Percentiles rank a stretch among this genome's conserved stretches.
phyloP scores from a whole-genome alignment of 2,113 vertebrate genomes.

The Merops nubicus region DNA sequence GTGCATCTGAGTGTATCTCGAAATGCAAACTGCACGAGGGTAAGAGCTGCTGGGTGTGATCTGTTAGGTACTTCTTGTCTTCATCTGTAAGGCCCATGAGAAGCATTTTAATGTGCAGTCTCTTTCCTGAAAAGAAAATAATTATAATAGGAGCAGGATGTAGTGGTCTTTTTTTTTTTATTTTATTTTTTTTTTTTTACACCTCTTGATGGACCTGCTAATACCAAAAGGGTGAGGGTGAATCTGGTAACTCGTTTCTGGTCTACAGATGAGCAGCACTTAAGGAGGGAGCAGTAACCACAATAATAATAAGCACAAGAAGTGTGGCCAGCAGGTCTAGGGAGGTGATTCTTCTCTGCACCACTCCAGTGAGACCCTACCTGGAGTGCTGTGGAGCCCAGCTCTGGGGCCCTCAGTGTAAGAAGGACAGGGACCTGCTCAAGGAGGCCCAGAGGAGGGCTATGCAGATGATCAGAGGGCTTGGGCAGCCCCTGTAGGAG shows the following conservation, averaged over 20 bases:
- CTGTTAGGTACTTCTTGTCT: rapidly evolving
- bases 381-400: background rate
- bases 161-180: too few species aligned
- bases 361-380: background rate
- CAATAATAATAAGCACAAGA: background rate
- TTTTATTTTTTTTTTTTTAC: too few species aligned
- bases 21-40: background rate
- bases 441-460: background rate
- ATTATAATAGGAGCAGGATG: background rate
- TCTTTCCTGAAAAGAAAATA: background rate
- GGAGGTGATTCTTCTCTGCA: background rate
- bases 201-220: background rate
- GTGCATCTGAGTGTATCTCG: rapidly evolving
- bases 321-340: background rate
- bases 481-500: background rate
- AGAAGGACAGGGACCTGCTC: background rate
- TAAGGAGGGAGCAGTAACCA: background rate
- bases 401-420: background rate
- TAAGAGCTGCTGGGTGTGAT: background rate
- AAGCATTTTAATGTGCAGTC: background rate
- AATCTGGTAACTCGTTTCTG: background rate
- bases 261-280: background rate
- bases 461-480: background rate
- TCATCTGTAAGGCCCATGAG: background rate
- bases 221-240: background rate